Conservation (phyloP, 64 coral and sea anemone species). For the Exaiptasia diaphana region DNA sequence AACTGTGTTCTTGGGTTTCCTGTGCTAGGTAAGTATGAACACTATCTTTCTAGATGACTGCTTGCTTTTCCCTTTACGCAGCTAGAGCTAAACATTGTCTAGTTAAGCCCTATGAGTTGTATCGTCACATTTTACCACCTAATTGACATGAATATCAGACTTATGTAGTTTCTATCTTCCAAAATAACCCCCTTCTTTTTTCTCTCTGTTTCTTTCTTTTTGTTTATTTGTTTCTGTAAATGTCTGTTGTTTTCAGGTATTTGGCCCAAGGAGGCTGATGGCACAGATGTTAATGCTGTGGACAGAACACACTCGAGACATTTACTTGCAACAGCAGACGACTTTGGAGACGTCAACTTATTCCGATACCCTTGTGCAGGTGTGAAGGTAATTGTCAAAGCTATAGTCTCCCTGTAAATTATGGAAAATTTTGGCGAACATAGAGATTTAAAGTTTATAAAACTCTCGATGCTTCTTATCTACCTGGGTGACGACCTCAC, state of each 20-base stretch:
- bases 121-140: background rate
- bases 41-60: background rate
- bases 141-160: no score
- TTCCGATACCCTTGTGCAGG: slow-evolving; percentile 59
- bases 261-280: slow-evolving; percentile 70
- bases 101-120: no score
- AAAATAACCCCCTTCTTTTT: background rate
- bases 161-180: background rate
- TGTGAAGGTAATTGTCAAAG: slow-evolving; percentile 57
- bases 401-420: no score
- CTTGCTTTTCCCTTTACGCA: no score
- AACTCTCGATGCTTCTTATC: no score
- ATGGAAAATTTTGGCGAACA: no score
- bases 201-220: background rate
- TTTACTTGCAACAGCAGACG: slow-evolving; percentile 70
- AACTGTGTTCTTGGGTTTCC: slow-evolving; percentile 77
- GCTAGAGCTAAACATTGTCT: no score
- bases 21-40: slow-evolving; percentile 61
- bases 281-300: slow-evolving; percentile 77
- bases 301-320: slow-evolving; percentile 49
- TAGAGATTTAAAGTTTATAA: no score
- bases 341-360: slow-evolving; percentile 73
- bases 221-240: background rate
- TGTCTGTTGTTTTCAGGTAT: background rate
- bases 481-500: no score